Conservation (phyloP, 2,888 invertebrate species). For the Trachelus stipa region DNA sequence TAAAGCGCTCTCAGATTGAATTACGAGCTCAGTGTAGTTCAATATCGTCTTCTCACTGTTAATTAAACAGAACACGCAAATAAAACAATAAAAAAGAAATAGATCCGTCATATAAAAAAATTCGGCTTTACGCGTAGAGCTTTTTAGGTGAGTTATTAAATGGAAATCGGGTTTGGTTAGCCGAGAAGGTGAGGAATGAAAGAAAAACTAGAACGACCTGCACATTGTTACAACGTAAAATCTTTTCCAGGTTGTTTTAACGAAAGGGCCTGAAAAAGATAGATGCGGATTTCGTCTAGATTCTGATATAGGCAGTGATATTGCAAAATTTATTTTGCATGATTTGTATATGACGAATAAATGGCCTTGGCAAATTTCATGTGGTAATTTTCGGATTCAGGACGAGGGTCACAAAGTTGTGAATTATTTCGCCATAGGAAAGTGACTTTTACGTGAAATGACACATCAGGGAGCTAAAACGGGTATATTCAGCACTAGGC, state of each 20-base stretch:
- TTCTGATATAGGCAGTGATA: neutral
- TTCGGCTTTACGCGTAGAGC: neutral
- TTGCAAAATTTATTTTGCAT: neutral
- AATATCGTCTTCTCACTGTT: neutral
- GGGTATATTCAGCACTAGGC: neutral
- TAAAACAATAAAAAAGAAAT: neutral
- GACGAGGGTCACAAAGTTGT: neutral
- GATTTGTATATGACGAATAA: neutral
- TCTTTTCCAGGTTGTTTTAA: neutral
- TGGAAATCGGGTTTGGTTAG: neutral
- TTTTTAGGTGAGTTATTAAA: neutral
- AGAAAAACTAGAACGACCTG: neutral
- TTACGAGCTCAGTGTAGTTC: neutral
- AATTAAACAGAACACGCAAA: neutral
- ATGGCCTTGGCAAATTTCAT: neutral
- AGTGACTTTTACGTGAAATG: neutral
- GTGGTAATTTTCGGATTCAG: neutral
- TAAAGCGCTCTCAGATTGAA: neutral
- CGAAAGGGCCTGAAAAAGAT: neutral
- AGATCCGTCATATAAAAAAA: neutral
- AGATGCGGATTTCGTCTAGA: neutral
- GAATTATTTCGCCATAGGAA: neutral
- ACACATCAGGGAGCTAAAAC: neutral
- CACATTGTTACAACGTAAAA: neutral
- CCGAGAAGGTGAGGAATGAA: neutral